phyloP scores from a whole-genome alignment of 2,797 vertebrate species.

The Pseudochromis fuscus region DNA sequence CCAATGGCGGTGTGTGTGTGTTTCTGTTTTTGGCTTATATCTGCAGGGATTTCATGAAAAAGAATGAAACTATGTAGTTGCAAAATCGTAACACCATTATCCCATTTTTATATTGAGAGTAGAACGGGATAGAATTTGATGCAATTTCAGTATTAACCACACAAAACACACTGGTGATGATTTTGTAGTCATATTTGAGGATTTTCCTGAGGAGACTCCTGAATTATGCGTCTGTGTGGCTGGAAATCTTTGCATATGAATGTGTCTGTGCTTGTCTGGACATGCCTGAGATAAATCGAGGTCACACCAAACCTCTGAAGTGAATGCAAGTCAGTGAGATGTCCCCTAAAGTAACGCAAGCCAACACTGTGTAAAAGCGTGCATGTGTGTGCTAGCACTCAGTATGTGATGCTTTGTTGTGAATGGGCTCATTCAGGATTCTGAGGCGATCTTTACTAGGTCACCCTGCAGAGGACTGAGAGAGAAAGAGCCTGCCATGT shows the following conservation, averaged over 20 bases:
- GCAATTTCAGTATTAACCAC: not conserved
- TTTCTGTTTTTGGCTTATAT: constrained; percentile 27
- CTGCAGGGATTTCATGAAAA: constrained; percentile 33
- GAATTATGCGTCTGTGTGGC: not conserved
- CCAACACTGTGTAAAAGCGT: constrained; percentile 1
- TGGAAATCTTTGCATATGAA: not conserved
- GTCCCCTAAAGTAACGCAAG: constrained; percentile 22
- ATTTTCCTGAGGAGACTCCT: not conserved
- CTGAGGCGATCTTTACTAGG: constrained; percentile 69
- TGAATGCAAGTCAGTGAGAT: constrained; percentile 29
- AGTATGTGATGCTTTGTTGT: constrained; percentile 40
- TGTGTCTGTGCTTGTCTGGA: not conserved
- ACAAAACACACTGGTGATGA: not conserved
- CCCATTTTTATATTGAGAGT: not conserved
- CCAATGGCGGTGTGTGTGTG: constrained; percentile 9
- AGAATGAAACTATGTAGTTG: not conserved
- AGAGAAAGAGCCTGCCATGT: constrained; percentile 83
- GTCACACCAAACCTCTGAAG: not conserved
- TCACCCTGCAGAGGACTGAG: constrained; percentile 81
- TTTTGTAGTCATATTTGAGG: not conserved
- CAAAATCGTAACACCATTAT: not conserved
- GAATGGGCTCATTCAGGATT: constrained; percentile 76
- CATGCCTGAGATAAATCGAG: not conserved
- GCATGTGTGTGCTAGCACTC: constrained; percentile 23
- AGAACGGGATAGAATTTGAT: not conserved